These are phyloP conservation scores for Hedychridium roseum DNA, from an alignment of 2,888 invertebrate species.

Conservation along the genomic window DNA sequence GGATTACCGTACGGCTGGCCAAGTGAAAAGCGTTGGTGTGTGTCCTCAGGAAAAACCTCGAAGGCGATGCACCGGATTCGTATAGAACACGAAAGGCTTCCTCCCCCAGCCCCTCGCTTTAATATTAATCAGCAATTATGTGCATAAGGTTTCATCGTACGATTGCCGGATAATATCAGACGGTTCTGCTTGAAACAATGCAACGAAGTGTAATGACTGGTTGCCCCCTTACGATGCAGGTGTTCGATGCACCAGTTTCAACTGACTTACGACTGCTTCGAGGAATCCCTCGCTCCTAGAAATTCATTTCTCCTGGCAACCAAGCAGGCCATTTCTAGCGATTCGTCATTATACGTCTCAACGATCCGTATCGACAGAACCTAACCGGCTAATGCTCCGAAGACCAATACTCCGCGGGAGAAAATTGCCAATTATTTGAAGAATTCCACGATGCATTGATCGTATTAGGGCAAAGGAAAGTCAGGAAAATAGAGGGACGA, in stretches of 20 bases:
- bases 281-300: not conserved
- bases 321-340: no score
- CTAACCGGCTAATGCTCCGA: no score
- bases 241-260: not conserved
- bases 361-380: no score
- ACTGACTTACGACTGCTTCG: conserved; percentile 10
- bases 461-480: no score
- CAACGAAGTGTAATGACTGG: conserved; percentile 10
- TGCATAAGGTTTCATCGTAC: conserved; percentile 27
- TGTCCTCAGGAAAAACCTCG: conserved; percentile 32
- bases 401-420: no score
- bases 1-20: conserved; percentile 19
- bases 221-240: not conserved
- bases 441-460: no score
- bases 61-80: conserved; percentile 23
- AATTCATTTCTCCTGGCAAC: no score
- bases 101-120: conserved; percentile 30
- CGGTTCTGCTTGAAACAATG: conserved; percentile 5
- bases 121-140: conserved; percentile 33
- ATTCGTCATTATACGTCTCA: no score
- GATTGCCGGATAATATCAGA: conserved; percentile 16
- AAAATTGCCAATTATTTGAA: no score
- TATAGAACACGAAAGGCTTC: conserved; percentile 23
- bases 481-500: no score
- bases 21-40: conserved; percentile 39